Evolutionary conservation across 1,140 invertebrate species (phyloP).

Genomic region (Leptoteleia sp.): DNA sequence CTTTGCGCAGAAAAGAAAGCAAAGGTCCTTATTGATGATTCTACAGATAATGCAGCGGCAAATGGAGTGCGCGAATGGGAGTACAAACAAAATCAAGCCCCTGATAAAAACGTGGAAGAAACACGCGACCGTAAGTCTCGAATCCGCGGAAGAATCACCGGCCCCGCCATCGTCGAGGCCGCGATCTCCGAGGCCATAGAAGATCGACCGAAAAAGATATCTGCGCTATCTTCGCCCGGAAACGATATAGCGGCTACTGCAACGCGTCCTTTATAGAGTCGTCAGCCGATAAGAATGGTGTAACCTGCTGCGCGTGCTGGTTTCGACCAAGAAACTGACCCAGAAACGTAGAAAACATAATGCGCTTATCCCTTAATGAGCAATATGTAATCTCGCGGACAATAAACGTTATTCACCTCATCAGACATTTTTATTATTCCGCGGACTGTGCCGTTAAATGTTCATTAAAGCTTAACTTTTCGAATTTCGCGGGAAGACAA

Average conservation of each 20-base stretch:
- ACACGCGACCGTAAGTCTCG: conserved; percentile 34
- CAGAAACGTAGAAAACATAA: conserved; percentile 37
- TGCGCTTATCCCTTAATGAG: conserved; percentile 29
- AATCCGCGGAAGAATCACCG: conserved; percentile 8
- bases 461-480: background rate
- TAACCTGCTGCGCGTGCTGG: conserved; percentile 45
- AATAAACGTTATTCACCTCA: conserved; percentile 43
- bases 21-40: conserved; percentile 29
- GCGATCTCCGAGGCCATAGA: conserved; percentile 18
- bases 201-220: conserved; percentile 62
- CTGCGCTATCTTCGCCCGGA: conserved; percentile 15
- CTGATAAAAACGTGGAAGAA: conserved; percentile 27
- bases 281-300: conserved; percentile 45
- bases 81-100: too few species aligned
- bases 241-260: conserved; percentile 32
- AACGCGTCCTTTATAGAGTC: conserved; percentile 55
- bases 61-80: too few species aligned
- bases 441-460: conserved; percentile 10
- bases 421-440: conserved; percentile 33
- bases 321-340: conserved; percentile 13
- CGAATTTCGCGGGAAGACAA: background rate
- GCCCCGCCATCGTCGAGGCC: conserved; percentile 16
- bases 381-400: conserved; percentile 39
- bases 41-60: conserved; percentile 8
- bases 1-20: background rate